A percentile compares a stretch with the other conserved stretches of the same genome.
These are phyloP conservation scores for Conger conger DNA, from an alignment of 2,113 vertebrate genomes.

Conservation along the genomic window DNA sequence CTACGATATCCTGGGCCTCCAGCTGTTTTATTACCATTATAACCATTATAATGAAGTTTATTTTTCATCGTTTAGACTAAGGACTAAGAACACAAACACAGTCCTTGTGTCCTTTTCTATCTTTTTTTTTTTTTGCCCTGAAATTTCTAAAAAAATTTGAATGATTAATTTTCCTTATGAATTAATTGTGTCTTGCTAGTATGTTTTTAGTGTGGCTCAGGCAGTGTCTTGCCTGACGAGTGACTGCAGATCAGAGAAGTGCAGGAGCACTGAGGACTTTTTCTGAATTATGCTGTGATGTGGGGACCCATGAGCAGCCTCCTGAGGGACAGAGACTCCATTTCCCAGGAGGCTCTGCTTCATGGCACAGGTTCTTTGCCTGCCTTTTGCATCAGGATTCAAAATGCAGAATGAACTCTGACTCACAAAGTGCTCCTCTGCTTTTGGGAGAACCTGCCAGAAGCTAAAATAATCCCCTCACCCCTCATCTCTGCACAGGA, in stretches of 20 bases:
- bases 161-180: not conserved
- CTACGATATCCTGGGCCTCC: conserved; percentile 30
- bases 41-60: not conserved
- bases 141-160: not conserved
- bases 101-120: not conserved
- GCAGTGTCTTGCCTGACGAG: not conserved
- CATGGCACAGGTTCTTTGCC: not conserved
- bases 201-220: not conserved
- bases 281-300: not conserved
- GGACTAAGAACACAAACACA: conserved; percentile 10
- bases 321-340: not conserved
- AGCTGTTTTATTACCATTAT: not conserved
- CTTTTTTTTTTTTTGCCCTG: not conserved
- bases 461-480: not conserved
- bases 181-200: not conserved
- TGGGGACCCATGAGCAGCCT: not conserved
- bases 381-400: not conserved
- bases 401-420: not conserved
- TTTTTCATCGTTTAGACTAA: conserved; percentile 46
- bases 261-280: not conserved
- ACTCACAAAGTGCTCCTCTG: not conserved
- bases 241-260: not conserved
- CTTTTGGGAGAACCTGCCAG: not conserved
- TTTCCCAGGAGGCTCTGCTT: not conserved
- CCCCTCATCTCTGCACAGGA: not conserved